These are phyloP conservation scores for Podarcis muralis DNA, from an alignment of 2,113 vertebrate genomes.

Conservation along the genomic window DNA sequence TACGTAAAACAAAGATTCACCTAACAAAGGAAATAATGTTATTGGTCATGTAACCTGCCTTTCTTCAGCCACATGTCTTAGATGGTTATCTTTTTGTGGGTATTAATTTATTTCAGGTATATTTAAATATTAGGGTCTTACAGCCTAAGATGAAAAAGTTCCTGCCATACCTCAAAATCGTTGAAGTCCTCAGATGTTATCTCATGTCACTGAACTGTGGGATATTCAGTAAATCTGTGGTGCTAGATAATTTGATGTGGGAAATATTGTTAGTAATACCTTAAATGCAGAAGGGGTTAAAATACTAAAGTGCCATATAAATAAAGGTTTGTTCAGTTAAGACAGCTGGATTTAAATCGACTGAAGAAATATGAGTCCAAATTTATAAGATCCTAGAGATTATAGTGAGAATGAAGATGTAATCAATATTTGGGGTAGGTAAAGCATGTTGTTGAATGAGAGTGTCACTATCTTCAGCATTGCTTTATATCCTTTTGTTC, in stretches of 20 bases:
- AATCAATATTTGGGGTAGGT: constrained; percentile 19
- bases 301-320: background rate
- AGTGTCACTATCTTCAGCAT: constrained; percentile 5
- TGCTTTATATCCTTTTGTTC: constrained; percentile 11
- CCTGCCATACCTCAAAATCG: background rate
- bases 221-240: background rate
- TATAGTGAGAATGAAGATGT: constrained; percentile 14
- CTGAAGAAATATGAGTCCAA: background rate
- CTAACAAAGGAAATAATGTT: background rate
- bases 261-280: background rate
- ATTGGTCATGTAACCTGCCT: no score
- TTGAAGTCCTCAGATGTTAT: background rate
- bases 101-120: background rate
- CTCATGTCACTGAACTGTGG: background rate
- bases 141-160: background rate
- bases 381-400: background rate
- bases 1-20: background rate
- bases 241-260: background rate
- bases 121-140: background rate
- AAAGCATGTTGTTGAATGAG: background rate
- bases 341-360: background rate
- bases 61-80: background rate
- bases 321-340: constrained; percentile 10
- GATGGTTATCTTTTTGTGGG: background rate
- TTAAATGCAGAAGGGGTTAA: background rate